These are phyloP conservation scores for Cephus rjabovi DNA, from an alignment of 2,888 invertebrate genomes.

Conservation along the genomic window DNA sequence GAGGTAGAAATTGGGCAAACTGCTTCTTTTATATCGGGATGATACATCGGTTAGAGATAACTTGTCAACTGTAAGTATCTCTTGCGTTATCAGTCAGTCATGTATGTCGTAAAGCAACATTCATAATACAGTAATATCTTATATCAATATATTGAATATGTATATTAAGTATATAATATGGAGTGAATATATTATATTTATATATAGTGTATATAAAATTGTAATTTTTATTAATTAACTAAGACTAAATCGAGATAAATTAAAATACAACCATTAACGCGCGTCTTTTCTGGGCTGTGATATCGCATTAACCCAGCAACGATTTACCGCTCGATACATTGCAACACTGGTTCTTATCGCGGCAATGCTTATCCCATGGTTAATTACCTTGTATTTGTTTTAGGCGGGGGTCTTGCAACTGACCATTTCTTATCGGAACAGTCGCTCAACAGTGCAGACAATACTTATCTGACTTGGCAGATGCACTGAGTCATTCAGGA, in stretches of 20 bases:
- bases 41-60: neutral
- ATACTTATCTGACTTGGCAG: neutral
- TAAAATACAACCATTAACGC: neutral
- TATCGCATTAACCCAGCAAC: neutral
- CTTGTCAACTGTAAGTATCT: neutral
- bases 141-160: no score
- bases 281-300: neutral
- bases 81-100: neutral
- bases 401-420: neutral
- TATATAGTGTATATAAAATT: neutral
- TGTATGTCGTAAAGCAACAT: neutral
- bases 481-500: neutral
- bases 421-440: neutral
- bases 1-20: slow-evolving; percentile 23
- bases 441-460: neutral
- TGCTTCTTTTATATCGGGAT: slow-evolving; percentile 32
- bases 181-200: neutral
- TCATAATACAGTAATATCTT: neutral
- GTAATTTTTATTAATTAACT: neutral
- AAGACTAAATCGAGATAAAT: neutral
- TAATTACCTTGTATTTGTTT: neutral
- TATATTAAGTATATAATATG: neutral
- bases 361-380: neutral
- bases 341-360: neutral
- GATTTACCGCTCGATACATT: neutral